Conservation (phyloP, 92 coral and sea anemone species). For the Porites lobata region DNA sequence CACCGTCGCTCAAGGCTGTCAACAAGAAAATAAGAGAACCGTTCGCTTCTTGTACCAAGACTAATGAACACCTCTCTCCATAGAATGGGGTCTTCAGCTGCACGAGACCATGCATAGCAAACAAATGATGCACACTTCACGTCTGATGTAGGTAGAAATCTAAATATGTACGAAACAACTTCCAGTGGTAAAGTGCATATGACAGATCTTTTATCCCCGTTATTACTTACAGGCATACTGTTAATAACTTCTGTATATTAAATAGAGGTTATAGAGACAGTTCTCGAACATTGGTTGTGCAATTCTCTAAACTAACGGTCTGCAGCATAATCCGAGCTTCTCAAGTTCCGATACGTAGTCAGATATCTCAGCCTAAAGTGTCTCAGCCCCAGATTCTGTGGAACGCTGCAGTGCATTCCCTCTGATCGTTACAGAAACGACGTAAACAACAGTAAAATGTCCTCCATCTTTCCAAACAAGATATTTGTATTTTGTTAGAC, state of each 20-base stretch:
- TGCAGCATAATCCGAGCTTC: no score
- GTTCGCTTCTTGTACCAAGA: constrained; percentile 69
- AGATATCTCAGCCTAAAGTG: no score
- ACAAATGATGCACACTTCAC: constrained; percentile 76
- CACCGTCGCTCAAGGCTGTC: constrained; percentile 80
- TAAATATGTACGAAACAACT: constrained; percentile 78
- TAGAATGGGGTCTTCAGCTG: constrained; percentile 85
- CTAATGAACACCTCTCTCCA: constrained; percentile 72
- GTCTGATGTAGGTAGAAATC: constrained; percentile 78
- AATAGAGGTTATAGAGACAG: background rate
- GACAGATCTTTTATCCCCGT: background rate
- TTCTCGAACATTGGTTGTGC: background rate
- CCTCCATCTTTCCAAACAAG: no score
- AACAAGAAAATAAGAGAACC: constrained; percentile 67
- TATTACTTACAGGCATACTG: background rate
- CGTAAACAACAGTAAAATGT: background rate
- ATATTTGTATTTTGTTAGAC: no score
- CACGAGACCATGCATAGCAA: constrained; percentile 82
- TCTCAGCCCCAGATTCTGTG: no score
- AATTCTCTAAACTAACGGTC: no score
- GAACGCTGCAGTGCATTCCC: background rate
- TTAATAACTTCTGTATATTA: background rate
- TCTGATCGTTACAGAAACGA: background rate
- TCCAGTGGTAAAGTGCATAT: constrained; percentile 71
- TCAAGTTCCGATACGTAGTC: no score